Conservation (phyloP, 2,797 vertebrate genomes). For the Anolis apletophallus region DNA sequence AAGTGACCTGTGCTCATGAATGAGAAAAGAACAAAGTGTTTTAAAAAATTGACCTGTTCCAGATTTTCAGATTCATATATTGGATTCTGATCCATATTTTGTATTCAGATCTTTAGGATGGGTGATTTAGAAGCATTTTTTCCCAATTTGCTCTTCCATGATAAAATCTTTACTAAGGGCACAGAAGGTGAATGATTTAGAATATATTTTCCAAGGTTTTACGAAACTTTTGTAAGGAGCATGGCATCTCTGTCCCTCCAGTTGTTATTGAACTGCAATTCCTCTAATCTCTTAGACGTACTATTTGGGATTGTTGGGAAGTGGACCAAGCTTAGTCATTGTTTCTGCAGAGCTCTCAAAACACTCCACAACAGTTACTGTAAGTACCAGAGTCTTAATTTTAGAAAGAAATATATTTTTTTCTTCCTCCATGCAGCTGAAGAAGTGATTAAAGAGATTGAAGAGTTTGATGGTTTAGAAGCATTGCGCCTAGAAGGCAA, state of each 20-base stretch:
- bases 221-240: background rate
- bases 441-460: conserved; percentile 91
- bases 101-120: background rate
- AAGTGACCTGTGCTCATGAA: no score
- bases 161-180: background rate
- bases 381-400: background rate
- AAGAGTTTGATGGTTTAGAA: conserved; percentile 88
- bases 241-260: background rate
- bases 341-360: background rate
- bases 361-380: background rate
- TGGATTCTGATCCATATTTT: background rate
- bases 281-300: background rate
- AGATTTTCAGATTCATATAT: background rate
- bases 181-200: background rate
- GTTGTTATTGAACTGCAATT: background rate
- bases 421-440: conserved; percentile 79
- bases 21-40: no score
- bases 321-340: background rate
- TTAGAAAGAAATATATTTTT: conserved; percentile 20
- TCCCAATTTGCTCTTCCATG: background rate
- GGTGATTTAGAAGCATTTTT: background rate
- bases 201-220: background rate
- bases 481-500: conserved; percentile 94
- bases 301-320: background rate
- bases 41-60: background rate